phyloP scores from a whole-genome alignment of 2,797 vertebrate species.

The Brotula barbata region DNA sequence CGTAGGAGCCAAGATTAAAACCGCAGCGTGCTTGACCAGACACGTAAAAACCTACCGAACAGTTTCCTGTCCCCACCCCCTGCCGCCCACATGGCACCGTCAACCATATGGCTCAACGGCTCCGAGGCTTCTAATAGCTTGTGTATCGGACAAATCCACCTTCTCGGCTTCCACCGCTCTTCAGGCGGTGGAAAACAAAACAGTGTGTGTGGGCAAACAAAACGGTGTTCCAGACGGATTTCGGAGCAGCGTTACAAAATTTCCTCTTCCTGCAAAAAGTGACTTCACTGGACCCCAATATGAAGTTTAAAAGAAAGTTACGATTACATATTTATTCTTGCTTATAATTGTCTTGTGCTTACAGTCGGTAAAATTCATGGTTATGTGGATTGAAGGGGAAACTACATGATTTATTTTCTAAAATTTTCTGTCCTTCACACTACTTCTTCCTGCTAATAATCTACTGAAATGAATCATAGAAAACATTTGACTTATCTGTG shows the following conservation, averaged over 20 bases:
- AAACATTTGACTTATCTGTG: too few relatives aligned
- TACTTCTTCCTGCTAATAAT: conserved; percentile 90
- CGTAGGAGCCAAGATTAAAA: conserved; percentile 47
- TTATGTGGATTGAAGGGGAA: conserved; percentile 77
- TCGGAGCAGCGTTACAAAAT: conserved; percentile 9
- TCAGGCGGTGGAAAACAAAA: conserved; percentile 48
- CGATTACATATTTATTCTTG: conserved; percentile 3
- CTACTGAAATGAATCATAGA: conserved; percentile 90
- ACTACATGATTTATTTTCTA: conserved; percentile 81
- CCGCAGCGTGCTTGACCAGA: conserved; percentile 57
- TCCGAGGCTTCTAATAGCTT: conserved; percentile 67
- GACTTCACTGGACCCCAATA: neutral
- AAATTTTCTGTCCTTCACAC: conserved; percentile 87
- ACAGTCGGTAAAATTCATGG: conserved; percentile 45
- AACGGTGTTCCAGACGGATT: conserved; percentile 21
- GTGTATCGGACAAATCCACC: conserved; percentile 70
- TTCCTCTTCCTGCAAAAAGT: neutral
- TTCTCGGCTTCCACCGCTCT: conserved; percentile 62
- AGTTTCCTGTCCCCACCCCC: conserved; percentile 20
- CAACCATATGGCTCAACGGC: conserved; percentile 78
- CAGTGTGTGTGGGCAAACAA: conserved; percentile 12
- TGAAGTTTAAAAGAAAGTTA: conserved; percentile 22
- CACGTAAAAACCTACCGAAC: conserved; percentile 62
- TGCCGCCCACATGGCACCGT: conserved; percentile 64
- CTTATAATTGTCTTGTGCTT: too few relatives aligned